Evolutionary conservation across 2,113 vertebrate species (phyloP).

Genomic region (Hyperopisus bebe): DNA sequence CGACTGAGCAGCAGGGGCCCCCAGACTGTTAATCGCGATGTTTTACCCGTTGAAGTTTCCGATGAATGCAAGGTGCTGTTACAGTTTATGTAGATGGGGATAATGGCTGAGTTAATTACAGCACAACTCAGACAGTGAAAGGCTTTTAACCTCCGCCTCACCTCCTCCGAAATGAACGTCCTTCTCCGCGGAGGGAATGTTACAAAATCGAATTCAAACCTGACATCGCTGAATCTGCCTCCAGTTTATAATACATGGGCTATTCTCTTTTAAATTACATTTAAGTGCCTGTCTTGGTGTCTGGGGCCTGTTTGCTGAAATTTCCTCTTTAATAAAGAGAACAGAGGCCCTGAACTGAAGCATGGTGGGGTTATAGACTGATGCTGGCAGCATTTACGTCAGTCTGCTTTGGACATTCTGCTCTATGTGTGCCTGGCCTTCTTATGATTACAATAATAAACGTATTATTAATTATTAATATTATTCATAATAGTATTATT

Average conservation of each 20-base stretch:
- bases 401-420: background rate
- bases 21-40: background rate
- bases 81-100: background rate
- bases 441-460: background rate
- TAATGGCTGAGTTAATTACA: background rate
- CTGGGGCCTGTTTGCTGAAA: background rate
- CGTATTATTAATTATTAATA: background rate
- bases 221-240: background rate
- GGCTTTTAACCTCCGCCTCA: background rate
- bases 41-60: background rate
- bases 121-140: background rate
- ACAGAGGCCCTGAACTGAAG: background rate
- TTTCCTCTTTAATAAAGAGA: background rate
- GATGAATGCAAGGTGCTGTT: background rate
- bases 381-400: background rate
- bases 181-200: background rate
- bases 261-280: background rate
- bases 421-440: background rate
- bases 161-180: background rate
- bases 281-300: background rate
- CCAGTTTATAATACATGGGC: background rate
- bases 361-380: background rate
- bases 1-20: background rate
- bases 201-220: background rate
- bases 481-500: background rate